A percentile compares a stretch with the other conserved stretches of the same genome.
Evolutionary conservation across 2,888 invertebrate species (phyloP).

Genomic region (Flexamia atlantica): DNA sequence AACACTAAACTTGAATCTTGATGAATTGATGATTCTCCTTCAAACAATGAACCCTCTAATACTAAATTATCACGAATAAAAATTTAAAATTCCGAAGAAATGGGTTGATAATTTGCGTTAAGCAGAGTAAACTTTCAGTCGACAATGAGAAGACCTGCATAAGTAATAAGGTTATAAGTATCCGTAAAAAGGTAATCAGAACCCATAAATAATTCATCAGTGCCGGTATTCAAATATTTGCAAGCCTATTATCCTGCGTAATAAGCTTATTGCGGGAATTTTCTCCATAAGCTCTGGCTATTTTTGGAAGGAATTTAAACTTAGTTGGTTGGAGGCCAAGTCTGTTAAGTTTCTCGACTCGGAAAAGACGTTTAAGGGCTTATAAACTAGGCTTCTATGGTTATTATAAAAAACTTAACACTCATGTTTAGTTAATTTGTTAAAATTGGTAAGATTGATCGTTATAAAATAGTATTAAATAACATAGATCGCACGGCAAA

Average conservation of each 20-base stretch:
- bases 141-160: constrained; percentile 19
- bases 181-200: constrained; percentile 25
- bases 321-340: constrained; percentile 24
- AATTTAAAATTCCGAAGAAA: neutral
- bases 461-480: no score
- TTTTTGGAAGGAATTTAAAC: constrained; percentile 32
- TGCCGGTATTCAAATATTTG: constrained; percentile 33
- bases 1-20: no score
- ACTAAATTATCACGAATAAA: no score
- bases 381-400: no score
- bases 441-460: no score
- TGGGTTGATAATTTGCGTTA: neutral
- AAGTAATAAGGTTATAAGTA: no score
- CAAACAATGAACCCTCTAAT: no score
- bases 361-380: neutral
- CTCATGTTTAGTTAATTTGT: no score
- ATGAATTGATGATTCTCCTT: no score
- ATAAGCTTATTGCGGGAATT: constrained; percentile 37
- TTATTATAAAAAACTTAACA: no score
- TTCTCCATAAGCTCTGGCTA: constrained; percentile 10
- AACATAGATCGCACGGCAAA: no score
- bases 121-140: neutral
- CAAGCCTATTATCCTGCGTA: constrained; percentile 37
- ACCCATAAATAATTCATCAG: constrained; percentile 3
- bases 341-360: constrained; percentile 29